Evolutionary conservation across 2,888 invertebrate genomes (phyloP), one percentile per base, ranked within the genome.

Genomic region (Galerucella calmariensis): DNA sequence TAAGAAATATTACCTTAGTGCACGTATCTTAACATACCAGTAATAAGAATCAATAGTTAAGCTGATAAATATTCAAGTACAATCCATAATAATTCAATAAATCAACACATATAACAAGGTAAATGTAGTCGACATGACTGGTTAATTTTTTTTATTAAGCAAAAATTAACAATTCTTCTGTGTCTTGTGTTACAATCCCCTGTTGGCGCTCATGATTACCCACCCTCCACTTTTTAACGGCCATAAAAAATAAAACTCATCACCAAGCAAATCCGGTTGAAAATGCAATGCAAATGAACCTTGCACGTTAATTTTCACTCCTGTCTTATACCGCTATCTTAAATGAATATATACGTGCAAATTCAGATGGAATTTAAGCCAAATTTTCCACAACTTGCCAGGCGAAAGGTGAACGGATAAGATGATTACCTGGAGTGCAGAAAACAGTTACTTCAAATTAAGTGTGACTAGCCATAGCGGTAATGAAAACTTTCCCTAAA

Each of bases 231-330:
- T 76, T 77, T 77, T 77, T 65, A 20, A 79, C 71, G 71, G 66
- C 77, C 79, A 80, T 82, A 83, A 83, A 83, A 84, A 84, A 84
- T 84, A 82, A 83, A 83, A 83, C 82, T 83, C 83, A 83, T 83
- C 82, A 81, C 81, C 78, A 67, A 75, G 79, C 80, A 83, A 82
- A 83, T 83, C 83, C 83, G 81, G 82, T 67, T 72, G 79, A 79
- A 80, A 82, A 82, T 81, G 81, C 82, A 81, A 84, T 84, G 84
- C 84, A 84, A 84, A 84, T 83, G 83, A 83, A 82, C 79, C 81
- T 75, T 75, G 80, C 79, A 80, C 79, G 80, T 81, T 83, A 83
- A 83, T 83, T 82, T 79, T 77, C 70, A 78, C 76, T 75, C 76
- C 78, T 77, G 75, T 73, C 77, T 78, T 80, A 78, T 76, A 75